Percentiles rank a stretch among this genome's conserved stretches.
Conservation (phyloP, 2,797 vertebrate species). For the Poeciliopsis infans region DNA sequence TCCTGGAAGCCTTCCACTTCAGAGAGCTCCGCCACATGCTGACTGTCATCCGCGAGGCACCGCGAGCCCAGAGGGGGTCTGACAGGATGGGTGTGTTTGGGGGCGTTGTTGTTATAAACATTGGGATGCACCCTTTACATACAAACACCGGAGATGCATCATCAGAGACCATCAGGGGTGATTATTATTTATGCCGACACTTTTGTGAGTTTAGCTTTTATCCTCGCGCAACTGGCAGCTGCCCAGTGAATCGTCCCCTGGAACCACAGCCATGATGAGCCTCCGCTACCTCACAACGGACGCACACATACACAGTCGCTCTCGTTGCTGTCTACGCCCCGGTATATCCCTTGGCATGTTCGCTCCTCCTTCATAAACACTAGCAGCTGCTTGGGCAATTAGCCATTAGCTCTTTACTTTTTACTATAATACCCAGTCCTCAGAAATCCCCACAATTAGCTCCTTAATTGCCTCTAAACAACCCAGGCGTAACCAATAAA, state of each 20-base stretch:
- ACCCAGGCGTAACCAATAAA: slow-evolving; percentile 81
- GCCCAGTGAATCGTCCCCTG: slow-evolving; percentile 64
- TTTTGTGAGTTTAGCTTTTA: slow-evolving; percentile 54
- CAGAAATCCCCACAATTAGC: slow-evolving; percentile 83
- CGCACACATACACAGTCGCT: slow-evolving; percentile 31
- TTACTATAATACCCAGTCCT: slow-evolving; percentile 80
- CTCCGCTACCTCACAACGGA: slow-evolving; percentile 19
- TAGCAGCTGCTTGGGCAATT: slow-evolving; percentile 83
- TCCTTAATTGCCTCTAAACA: slow-evolving; percentile 85
- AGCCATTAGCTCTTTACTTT: slow-evolving; percentile 83
- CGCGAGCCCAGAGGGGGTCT: slow-evolving; percentile 67
- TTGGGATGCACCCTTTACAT: slow-evolving; percentile 49
- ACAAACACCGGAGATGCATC: slow-evolving; percentile 58
- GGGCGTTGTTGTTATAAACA: slow-evolving; percentile 49
- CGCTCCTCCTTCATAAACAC: slow-evolving; percentile 80
- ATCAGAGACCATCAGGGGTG: slow-evolving; percentile 73
- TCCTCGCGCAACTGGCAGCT: slow-evolving; percentile 72
- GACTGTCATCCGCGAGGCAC: slow-evolving; percentile 79
- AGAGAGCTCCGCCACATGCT: slow-evolving; percentile 81
- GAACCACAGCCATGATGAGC: slow-evolving; percentile 60
- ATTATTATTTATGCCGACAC: slow-evolving; percentile 76
- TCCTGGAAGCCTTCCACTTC: slow-evolving; percentile 81
- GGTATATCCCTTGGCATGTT: slow-evolving; percentile 70
- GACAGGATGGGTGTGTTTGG: slow-evolving; percentile 34
- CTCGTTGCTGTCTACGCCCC: slow-evolving; percentile 61